These are phyloP conservation scores for Beris morrisii DNA, from an alignment of 2,888 invertebrate species.

Conservation along the genomic window DNA sequence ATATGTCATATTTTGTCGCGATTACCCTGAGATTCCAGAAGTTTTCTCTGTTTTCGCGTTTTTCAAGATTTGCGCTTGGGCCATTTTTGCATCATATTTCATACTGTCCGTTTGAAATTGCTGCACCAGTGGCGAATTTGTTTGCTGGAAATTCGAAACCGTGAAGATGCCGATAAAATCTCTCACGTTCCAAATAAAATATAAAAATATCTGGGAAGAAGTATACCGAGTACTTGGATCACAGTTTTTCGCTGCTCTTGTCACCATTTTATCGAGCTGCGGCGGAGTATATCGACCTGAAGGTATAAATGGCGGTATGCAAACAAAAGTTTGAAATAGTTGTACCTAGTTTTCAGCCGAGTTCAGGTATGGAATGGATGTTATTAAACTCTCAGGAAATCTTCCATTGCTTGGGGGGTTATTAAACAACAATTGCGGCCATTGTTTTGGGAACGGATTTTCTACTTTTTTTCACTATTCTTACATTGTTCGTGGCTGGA, in stretches of 20 bases:
- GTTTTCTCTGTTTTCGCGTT: no score
- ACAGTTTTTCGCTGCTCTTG: conserved; percentile 25
- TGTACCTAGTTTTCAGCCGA: background rate
- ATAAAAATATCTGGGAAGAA: background rate
- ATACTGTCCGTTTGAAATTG: no score
- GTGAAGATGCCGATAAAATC: conserved; percentile 19
- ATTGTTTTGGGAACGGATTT: background rate
- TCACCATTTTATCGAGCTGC: conserved; percentile 18
- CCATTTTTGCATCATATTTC: no score
- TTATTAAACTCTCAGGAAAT: conserved; percentile 10
- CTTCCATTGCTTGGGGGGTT: conserved; percentile 3
- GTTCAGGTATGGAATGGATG: background rate
- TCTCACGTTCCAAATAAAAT: conserved; percentile 25
- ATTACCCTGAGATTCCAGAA: no score
- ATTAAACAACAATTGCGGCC: conserved; percentile 11
- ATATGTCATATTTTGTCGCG: no score
- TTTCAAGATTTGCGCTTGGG: no score
- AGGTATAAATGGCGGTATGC: background rate
- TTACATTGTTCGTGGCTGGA: no score
- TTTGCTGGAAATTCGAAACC: conserved; percentile 8
- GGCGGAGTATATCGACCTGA: conserved; percentile 7
- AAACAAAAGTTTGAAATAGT: background rate
- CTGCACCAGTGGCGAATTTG: no score
- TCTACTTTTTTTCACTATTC: no score
- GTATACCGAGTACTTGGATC: conserved; percentile 13